Evolutionary conservation across 2,113 vertebrate genomes (phyloP).

Genomic region (Oryzias javanicus): DNA sequence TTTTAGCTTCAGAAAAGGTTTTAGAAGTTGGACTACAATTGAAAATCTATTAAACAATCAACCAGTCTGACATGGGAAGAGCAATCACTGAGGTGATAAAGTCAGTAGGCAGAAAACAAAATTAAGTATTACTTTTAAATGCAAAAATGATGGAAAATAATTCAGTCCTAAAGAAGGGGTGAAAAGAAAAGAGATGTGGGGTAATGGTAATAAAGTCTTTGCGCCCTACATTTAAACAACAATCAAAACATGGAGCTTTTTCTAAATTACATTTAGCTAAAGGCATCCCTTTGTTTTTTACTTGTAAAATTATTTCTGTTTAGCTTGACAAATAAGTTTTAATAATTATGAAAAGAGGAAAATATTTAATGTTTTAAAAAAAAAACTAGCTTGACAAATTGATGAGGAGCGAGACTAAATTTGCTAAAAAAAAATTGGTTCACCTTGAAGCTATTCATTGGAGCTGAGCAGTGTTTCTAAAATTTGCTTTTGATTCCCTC

Average conservation of each 20-base stretch:
- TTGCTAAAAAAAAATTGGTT: background rate
- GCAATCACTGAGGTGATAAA: constrained; percentile 55
- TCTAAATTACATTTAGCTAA: too few relatives aligned
- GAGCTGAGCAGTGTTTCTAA: background rate
- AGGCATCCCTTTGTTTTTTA: background rate
- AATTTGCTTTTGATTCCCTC: background rate
- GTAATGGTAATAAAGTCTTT: too few relatives aligned
- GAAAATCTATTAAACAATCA: constrained; percentile 24
- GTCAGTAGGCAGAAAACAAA: constrained; percentile 56
- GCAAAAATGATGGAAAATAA: background rate
- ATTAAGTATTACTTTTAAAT: constrained; percentile 32
- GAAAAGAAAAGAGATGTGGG: too few relatives aligned
- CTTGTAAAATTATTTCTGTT: background rate
- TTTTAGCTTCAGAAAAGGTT: constrained; percentile 26
- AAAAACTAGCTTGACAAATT: background rate
- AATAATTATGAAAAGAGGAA: too few relatives aligned
- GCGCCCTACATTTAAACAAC: too few relatives aligned
- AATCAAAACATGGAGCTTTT: too few relatives aligned
- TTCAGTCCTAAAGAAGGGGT: constrained; percentile 10
- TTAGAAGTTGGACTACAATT: constrained; percentile 39
- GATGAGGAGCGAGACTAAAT: background rate
- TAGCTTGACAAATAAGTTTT: too few relatives aligned
- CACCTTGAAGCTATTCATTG: background rate
- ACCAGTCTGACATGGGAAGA: constrained; percentile 44
- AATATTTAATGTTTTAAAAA: background rate